These are phyloP conservation scores for Bemisia tabaci DNA, from an alignment of 1,140 invertebrate genomes.

Conservation along the genomic window DNA sequence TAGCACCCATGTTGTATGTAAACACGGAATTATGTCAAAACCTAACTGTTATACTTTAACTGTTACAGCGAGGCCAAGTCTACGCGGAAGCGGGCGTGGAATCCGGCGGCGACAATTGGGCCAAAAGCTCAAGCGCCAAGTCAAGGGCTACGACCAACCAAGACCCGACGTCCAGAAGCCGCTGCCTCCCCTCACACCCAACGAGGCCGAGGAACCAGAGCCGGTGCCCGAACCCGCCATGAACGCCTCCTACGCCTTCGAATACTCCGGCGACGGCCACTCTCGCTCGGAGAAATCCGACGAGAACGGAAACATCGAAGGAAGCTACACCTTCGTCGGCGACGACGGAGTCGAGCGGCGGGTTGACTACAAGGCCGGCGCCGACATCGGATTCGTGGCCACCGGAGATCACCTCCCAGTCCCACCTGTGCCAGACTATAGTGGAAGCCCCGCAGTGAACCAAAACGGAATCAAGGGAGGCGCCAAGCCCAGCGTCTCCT, in stretches of 20 bases:
- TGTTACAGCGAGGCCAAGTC: too few species aligned
- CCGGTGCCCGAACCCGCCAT: background rate
- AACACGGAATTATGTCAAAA: too few species aligned
- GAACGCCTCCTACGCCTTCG: background rate
- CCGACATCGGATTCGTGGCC: constrained; percentile 57
- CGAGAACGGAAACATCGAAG: constrained; percentile 32
- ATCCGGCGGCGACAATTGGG: background rate
- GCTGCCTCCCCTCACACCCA: background rate
- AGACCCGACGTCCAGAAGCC: background rate
- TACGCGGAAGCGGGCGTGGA: background rate
- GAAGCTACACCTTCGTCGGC: constrained; percentile 61
- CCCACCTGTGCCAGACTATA: constrained; percentile 16
- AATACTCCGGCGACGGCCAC: constrained; percentile 16
- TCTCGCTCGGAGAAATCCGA: constrained; percentile 37
- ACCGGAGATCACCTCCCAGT: constrained; percentile 39
- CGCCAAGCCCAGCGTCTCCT: background rate
- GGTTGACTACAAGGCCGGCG: constrained; percentile 63
- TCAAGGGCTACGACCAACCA: background rate
- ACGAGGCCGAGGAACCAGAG: background rate
- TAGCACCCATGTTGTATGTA: too few species aligned
- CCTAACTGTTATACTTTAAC: too few species aligned
- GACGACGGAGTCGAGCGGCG: constrained; percentile 62
- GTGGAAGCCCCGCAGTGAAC: background rate
- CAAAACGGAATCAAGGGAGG: background rate
- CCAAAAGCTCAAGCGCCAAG: background rate